phyloP scores from a whole-genome alignment of 2,113 vertebrate species.

The Gadus macrocephalus region DNA sequence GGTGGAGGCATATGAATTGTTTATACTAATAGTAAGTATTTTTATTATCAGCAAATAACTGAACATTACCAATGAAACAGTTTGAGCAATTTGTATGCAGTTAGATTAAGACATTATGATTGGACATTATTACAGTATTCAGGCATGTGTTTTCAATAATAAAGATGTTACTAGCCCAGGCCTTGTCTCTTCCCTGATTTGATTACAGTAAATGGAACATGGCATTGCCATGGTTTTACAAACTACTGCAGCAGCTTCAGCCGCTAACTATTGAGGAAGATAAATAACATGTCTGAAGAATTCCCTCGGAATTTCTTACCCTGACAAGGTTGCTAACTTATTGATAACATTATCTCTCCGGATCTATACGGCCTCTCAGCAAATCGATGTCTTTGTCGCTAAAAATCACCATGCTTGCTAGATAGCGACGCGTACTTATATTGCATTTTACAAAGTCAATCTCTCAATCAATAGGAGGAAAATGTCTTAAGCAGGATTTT shows the following conservation, averaged over 20 bases:
- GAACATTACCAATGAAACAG: too few species aligned
- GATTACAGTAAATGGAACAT: slow-evolving; percentile 12
- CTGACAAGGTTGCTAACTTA: slow-evolving; percentile 34
- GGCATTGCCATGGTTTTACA: slow-evolving; percentile 13
- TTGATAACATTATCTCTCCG: slow-evolving; percentile 39
- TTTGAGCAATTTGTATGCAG: too few species aligned
- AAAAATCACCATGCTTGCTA: slow-evolving; percentile 54
- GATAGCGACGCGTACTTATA: slow-evolving; percentile 45
- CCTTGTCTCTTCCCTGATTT: not conserved
- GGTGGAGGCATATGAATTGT: too few species aligned
- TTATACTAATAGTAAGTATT: too few species aligned
- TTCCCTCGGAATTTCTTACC: slow-evolving; percentile 39
- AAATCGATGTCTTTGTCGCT: slow-evolving; percentile 57
- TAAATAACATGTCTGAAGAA: slow-evolving; percentile 35
- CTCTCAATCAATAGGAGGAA: slow-evolving; percentile 52
- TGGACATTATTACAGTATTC: too few species aligned
- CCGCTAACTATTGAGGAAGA: not conserved
- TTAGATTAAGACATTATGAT: too few species aligned
- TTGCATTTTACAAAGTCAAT: slow-evolving; percentile 62
- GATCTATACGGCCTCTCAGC: slow-evolving; percentile 35
- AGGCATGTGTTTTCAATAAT: slow-evolving; percentile 4
- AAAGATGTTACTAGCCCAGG: not conserved
- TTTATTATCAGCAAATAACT: too few species aligned
- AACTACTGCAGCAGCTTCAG: slow-evolving; percentile 21
- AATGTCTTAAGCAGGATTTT: slow-evolving; percentile 62